Percentiles rank a stretch among this genome's conserved stretches.
Conservation (phyloP, 1,140 invertebrate genomes). For the Portunus trituberculatus region DNA sequence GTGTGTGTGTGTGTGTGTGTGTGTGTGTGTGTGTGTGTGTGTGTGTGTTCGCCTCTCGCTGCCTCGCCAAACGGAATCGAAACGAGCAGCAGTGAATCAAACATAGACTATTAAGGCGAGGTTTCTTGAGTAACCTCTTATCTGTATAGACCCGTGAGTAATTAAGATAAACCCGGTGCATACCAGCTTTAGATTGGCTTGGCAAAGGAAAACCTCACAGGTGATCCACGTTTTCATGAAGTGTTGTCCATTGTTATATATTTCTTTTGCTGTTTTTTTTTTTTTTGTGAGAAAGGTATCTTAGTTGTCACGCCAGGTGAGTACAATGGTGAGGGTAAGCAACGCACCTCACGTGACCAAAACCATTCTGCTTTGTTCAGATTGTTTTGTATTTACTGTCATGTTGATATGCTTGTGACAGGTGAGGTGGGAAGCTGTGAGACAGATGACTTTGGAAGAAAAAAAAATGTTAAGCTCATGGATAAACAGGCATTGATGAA, state of each 20-base stretch:
- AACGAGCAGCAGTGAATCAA: not conserved
- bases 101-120: not conserved
- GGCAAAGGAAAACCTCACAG: no score
- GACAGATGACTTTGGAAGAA: not conserved
- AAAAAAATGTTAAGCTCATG: not conserved
- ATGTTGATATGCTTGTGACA: not conserved
- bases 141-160: no score
- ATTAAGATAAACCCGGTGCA: not conserved
- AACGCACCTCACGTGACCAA: not conserved
- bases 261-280: not conserved
- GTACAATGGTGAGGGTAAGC: not conserved
- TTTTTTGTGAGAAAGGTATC: not conserved
- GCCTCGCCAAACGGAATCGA: not conserved
- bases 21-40: slow-evolving; percentile 42
- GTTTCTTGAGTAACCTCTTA: not conserved
- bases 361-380: not conserved
- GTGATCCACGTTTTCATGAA: no score
- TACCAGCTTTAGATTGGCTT: not conserved
- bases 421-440: not conserved
- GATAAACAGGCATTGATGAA: not conserved
- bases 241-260: no score
- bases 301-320: not conserved
- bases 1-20: slow-evolving; percentile 35
- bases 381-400: not conserved
- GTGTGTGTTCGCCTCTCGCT: not conserved